A percentile compares a stretch with the other conserved stretches of the same genome.
phyloP scores from a whole-genome alignment of 2,113 vertebrate genomes.

The Crocuta crocuta region DNA sequence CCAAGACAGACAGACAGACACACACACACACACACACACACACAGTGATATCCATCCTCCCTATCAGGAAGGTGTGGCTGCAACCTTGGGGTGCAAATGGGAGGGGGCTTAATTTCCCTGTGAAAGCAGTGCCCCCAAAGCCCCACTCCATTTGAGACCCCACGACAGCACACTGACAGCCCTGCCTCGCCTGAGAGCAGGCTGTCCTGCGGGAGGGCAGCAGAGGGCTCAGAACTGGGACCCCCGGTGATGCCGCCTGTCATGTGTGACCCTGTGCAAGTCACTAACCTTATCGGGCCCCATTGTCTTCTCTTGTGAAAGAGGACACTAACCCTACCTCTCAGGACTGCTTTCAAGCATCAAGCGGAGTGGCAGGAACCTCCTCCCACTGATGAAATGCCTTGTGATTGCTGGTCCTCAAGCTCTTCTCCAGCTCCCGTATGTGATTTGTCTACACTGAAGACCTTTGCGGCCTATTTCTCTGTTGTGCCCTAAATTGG shows the following conservation, averaged over 20 bases:
- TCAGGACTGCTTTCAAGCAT: background rate
- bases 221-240: accelerated
- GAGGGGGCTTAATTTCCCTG: background rate
- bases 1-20: background rate
- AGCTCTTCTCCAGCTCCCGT: accelerated
- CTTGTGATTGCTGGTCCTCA: accelerated
- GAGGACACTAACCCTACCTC: conserved; percentile 45
- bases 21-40: background rate
- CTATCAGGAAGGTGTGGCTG: background rate
- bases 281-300: background rate
- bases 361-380: accelerated
- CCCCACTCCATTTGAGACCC: too few species aligned
- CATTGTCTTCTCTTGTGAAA: background rate
- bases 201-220: background rate
- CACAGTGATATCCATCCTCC: background rate
- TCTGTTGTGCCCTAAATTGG: background rate
- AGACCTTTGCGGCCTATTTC: background rate
- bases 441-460: background rate
- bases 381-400: background rate
- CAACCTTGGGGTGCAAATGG: background rate
- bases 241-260: background rate
- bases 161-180: too few species aligned
- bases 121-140: background rate
- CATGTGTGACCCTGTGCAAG: background rate
- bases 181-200: background rate